phyloP scores from a whole-genome alignment of 2,113 vertebrate species.

The Sander lucioperca region DNA sequence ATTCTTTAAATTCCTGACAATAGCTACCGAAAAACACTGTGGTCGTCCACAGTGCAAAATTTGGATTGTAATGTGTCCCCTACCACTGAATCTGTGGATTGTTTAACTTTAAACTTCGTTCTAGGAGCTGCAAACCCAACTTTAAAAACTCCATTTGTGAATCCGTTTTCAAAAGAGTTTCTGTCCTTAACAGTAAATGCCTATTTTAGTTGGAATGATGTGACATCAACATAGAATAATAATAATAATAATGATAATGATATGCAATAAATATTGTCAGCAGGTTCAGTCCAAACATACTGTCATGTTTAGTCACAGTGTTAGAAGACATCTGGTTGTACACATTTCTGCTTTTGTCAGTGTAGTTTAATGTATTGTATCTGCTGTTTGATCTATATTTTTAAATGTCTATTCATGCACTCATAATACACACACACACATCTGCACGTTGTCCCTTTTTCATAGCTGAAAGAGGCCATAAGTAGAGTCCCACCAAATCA shows the following conservation, averaged over 20 bases:
- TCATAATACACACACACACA: background rate
- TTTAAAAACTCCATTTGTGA: too few species aligned
- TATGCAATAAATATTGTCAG: background rate
- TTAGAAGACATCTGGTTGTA: background rate
- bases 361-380: background rate
- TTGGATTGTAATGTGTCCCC: background rate
- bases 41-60: background rate
- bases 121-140: background rate
- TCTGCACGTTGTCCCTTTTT: background rate
- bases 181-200: background rate
- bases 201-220: background rate
- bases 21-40: background rate
- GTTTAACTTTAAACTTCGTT: background rate
- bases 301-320: background rate
- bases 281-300: background rate
- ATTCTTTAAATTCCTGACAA: background rate
- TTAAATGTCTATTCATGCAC: background rate
- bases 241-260: background rate
- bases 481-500: constrained; percentile 92
- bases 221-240: background rate
- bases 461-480: constrained; percentile 95
- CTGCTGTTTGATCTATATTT: background rate
- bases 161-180: too few species aligned
- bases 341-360: background rate
- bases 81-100: background rate